phyloP scores from a whole-genome alignment of 1,140 invertebrate species.

The Magallana gigas region DNA sequence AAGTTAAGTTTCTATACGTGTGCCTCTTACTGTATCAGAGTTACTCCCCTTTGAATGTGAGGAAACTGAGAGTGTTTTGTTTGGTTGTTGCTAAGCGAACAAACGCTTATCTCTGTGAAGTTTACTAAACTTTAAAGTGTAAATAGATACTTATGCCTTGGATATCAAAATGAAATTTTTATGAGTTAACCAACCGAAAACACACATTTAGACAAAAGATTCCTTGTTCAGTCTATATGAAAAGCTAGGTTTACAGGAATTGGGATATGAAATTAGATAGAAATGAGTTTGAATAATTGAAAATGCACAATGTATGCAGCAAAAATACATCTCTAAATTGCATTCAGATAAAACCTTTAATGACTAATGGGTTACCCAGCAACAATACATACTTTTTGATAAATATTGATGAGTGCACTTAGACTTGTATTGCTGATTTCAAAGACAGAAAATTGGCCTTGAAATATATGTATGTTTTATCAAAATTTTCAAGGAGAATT shows the following conservation, averaged over 20 bases:
- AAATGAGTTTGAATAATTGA: slow-evolving; percentile 1
- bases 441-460: too few species aligned
- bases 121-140: slow-evolving; percentile 29
- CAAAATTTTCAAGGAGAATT: neutral
- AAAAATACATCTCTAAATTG: neutral
- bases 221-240: neutral
- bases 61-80: slow-evolving; percentile 23
- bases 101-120: slow-evolving; percentile 10
- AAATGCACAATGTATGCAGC: neutral
- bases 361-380: neutral
- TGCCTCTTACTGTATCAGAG: neutral
- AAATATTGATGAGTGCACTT: neutral
- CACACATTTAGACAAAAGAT: neutral
- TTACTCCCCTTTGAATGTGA: slow-evolving; percentile 14
- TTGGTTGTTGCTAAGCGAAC: slow-evolving; percentile 5
- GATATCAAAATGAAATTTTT: slow-evolving; percentile 27
- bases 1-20: too few species aligned
- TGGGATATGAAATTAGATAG: neutral
- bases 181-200: slow-evolving; percentile 8
- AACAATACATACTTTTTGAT: neutral
- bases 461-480: neutral
- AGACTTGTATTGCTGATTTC: too few species aligned
- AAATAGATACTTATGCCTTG: slow-evolving; percentile 30
- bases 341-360: neutral
- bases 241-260: neutral